Evolutionary conservation across 2,888 invertebrate genomes (phyloP), one percentile per base, ranked within the genome.

Genomic region (Halocaridina rubra): DNA sequence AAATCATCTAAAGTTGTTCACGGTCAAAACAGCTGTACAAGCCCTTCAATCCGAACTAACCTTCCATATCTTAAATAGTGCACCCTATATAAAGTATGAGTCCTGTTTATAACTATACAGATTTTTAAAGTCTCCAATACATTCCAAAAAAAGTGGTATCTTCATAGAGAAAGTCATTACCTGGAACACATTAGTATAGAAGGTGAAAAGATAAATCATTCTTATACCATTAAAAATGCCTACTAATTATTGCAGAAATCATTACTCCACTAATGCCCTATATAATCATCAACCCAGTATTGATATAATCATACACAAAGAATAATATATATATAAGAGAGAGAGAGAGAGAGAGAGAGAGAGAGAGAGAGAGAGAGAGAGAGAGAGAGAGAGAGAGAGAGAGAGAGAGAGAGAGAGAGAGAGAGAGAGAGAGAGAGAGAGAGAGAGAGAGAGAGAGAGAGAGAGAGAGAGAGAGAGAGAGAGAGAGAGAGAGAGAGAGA

Each of bases 401-500:
- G 71, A 32, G 27, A 71, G 71, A 30, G 27, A 27, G 29, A 71
- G 4, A 71, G 1, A 16, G 1, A 29, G n/a, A 71, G 71, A 32
- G 71, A 71, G 71, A 71, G 71, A 10, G n/a, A 32, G n/a, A 32
- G n/a, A 10, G 71, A 71, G 71, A 71, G 71, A 10, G 71, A 69
- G 69, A 69, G 71, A 32, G 71, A 71, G 71, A 71, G 71, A 32
- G 71, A 71, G 71, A 71, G 71, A 32, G 71, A 71, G 71, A 71
- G 71, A 3, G 32, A 71, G 71, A 71, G 71, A 32, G 71, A 71
- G 71, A 71, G 71, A 32, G 71, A 71, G 71, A 71, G 71, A 32
- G 71, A 71, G 71, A 71, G 71, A 32, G 71, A 71, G 71, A 71
- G 71, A 32, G 71, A 71, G 71, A 71, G 71, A 32, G 71, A 71